Base-by-base conservation (phyloP, 2,797 vertebrate genomes). In the Erethizon dorsatum region DNA sequence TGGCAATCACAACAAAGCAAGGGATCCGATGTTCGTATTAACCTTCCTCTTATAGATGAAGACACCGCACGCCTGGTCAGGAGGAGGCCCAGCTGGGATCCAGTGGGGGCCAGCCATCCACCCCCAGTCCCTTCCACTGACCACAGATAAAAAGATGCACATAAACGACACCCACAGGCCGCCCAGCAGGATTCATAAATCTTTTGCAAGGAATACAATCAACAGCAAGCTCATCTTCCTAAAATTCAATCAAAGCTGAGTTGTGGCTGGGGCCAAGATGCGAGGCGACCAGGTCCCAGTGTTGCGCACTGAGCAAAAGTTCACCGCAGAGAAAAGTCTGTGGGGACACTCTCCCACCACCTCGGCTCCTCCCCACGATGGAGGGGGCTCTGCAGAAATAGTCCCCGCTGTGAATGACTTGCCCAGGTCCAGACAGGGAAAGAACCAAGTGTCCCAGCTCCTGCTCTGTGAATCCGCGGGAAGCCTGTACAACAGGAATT, bases 31-130 rank as follows among this genome's bases (percentile, higher is more conserved):
- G 59, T 82, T 65, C 71, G 37, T 24, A 22, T 15, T 84, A 77
- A 52, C 73, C 33, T 75, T 57, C 28, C 69, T 91, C 87, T 94
- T 57, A 91, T 41, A 84, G 31, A 87, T 28, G 17, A 67, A 75
- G 52, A 89, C 26, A 47, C 28, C 1, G 6, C 71, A 78, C n/a
- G n/a, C n/a, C n/a, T 57, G 79, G 59, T 61, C 15, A 4, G 17
- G 13, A 65, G 63, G 26, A 10, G 59, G 59, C 26, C 26, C 63
- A 65, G 28, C 63, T 65, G 31, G 61, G 28, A 65, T 14, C 61
- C 57, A 59, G 31, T 15, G 28, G 12, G 59, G 12, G 10, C n/a
- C 41, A 67, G 33, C 52, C 11, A 10, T 9, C 24, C 1, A 10
- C 59, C 59, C 54, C 59, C 10, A 26, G 59, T 61, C 59, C 90